Evolutionary conservation across 2,113 vertebrate genomes (phyloP), one percentile per base, ranked within the genome.

Genomic region (Cynoglossus semilaevis): DNA sequence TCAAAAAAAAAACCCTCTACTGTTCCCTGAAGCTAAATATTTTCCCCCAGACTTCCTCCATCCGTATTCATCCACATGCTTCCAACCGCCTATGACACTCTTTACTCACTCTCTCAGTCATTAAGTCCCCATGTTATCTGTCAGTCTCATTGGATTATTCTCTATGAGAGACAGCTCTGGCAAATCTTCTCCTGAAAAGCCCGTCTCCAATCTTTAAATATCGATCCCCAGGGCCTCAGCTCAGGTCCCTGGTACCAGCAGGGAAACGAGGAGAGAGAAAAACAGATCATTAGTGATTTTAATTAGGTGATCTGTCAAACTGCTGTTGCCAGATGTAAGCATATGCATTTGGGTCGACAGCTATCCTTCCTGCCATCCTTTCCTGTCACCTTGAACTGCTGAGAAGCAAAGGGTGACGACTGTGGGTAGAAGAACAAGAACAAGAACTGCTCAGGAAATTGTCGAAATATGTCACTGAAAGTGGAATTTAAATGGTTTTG

Each of bases 231-330:
- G 69, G 76, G 82, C 63, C 58, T 80, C 64, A 78, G 84, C 79
- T 66, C 81, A 86, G 83, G 86, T 88, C 77, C 79, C 81, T 81
- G 84, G 83, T 68, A 9, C 42, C 67, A 87, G 83, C 69, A 64
- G 61, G 41, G 74, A 57, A 74, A 87, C 85, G 74, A 75, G 60
- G 70, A 67, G 77, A 78, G 76, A 41, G 12, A 85, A 89, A 88
- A 88, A 85, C 88, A 87, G 88, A 89, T 91, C 86, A 90, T 91
- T 91, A 88, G 83, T 88, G 82, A 88, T 89, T 91, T 88, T 91
- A 91, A 91, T 90, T 89, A 87, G 89, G 88, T 88, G 85, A 90
- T 90, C 87, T 88, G 86, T 90, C 90, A 90, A 83, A 81, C 85
- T 79, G 74, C 51, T 75, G 89, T 78, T 84, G 74, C 85, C 78